A percentile compares a stretch with the other conserved stretches of the same genome.
phyloP scores from a whole-genome alignment of 2,888 invertebrate genomes.

The Cybosia mesomella region DNA sequence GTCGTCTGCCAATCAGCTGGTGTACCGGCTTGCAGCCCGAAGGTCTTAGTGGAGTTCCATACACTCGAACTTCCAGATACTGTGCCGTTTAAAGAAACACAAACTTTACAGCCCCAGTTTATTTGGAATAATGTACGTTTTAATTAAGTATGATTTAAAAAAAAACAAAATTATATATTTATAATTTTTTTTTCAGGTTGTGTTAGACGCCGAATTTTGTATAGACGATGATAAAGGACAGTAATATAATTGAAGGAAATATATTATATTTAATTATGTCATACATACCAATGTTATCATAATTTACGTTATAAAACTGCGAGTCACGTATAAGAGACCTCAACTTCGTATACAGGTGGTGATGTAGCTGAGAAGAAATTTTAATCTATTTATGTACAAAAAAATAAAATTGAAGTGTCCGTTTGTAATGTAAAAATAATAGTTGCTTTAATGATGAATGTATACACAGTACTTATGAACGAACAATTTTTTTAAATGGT shows the following conservation, averaged over 20 bases:
- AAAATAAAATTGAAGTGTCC: too few relatives aligned
- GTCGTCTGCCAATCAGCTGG: too few relatives aligned
- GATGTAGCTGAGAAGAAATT: background rate
- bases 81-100: background rate
- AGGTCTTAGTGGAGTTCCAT: too few relatives aligned
- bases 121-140: background rate
- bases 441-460: too few relatives aligned
- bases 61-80: background rate
- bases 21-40: too few relatives aligned
- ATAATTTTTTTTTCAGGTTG: constrained; percentile 64
- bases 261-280: background rate
- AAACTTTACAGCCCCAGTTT: too few relatives aligned
- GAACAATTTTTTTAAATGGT: too few relatives aligned
- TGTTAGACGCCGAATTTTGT: constrained; percentile 67
- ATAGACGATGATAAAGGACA: constrained; percentile 66
- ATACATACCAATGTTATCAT: background rate
- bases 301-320: background rate
- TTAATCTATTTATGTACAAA: too few relatives aligned
- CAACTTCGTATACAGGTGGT: background rate
- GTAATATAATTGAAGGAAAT: constrained; percentile 9
- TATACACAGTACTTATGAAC: too few relatives aligned
- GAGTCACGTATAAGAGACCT: background rate
- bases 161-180: background rate
- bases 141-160: too few relatives aligned
- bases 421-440: too few relatives aligned